phyloP scores from a whole-genome alignment of 2,113 vertebrate species.

The Eptatretus burgeri region DNA sequence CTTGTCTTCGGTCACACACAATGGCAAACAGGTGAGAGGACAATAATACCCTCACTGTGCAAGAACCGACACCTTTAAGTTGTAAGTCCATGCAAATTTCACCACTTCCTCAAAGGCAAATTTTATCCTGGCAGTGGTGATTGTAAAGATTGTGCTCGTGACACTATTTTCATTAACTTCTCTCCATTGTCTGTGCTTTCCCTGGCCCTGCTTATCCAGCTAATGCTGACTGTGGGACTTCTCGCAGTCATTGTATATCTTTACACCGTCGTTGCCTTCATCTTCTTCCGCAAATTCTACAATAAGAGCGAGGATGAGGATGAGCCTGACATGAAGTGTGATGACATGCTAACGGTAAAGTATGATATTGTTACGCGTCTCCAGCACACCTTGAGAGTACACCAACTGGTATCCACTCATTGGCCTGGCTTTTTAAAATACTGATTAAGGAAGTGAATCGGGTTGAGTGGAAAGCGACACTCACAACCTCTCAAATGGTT shows the following conservation, averaged over 20 bases:
- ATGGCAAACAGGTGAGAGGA: conserved; percentile 46
- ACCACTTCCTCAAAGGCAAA: too few species aligned
- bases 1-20: conserved; percentile 64
- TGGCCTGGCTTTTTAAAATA: too few species aligned
- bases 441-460: too few species aligned
- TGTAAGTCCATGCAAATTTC: too few species aligned
- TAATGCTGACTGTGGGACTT: conserved; percentile 62
- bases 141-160: too few species aligned
- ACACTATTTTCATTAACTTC: too few species aligned
- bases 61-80: too few species aligned
- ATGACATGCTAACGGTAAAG: conserved; percentile 77
- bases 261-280: conserved; percentile 70
- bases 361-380: not conserved
- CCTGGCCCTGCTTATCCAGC: conserved; percentile 15
- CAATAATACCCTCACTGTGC: not conserved
- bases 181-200: too few species aligned
- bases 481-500: too few species aligned
- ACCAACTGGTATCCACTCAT: too few species aligned
- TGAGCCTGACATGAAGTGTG: conserved; percentile 73
- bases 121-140: too few species aligned
- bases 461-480: too few species aligned
- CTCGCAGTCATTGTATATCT: conserved; percentile 63
- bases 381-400: not conserved
- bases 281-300: conserved; percentile 89
- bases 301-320: conserved; percentile 76